Evolutionary conservation across 2,797 vertebrate species (phyloP).

Genomic region (Petrocephalus schoutedeni): DNA sequence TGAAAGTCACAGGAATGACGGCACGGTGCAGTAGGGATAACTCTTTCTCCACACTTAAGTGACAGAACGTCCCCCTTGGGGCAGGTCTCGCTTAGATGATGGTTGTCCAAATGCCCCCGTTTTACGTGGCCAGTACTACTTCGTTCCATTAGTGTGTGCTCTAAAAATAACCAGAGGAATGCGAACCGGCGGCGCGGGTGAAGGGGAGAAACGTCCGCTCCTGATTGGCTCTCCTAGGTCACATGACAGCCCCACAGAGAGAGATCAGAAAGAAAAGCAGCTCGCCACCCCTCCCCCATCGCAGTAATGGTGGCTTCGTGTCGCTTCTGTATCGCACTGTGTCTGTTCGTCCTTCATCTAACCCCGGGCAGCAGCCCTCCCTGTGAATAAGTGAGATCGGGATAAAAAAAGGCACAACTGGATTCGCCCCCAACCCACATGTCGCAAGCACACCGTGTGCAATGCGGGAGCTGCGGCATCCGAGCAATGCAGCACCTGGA

Average conservation of each 20-base stretch:
- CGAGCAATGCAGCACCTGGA: neutral
- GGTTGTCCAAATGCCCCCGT: neutral
- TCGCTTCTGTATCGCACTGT: neutral
- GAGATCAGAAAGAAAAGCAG: neutral
- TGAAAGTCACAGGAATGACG: conserved; percentile 34
- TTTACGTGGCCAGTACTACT: neutral
- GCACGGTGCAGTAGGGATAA: neutral
- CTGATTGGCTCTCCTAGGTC: neutral
- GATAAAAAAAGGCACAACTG: neutral
- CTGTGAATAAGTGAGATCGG: neutral
- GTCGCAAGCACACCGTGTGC: neutral
- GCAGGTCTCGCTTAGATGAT: neutral
- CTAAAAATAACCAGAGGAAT: conserved; percentile 18
- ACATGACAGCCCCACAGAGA: neutral
- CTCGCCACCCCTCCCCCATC: neutral
- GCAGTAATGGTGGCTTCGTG: neutral
- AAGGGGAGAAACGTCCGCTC: neutral
- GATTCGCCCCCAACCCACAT: neutral
- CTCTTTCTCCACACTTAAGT: neutral
- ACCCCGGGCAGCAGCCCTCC: conserved; percentile 19
- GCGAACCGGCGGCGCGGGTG: neutral
- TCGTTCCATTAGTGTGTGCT: neutral
- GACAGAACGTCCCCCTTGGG: neutral
- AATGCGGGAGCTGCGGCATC: neutral
- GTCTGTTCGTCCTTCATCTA: conserved; percentile 26